A percentile compares a stretch with the other conserved stretches of the same genome.
These are phyloP conservation scores for Dinomys branickii DNA, from an alignment of 2,113 vertebrate genomes.

Conservation along the genomic window DNA sequence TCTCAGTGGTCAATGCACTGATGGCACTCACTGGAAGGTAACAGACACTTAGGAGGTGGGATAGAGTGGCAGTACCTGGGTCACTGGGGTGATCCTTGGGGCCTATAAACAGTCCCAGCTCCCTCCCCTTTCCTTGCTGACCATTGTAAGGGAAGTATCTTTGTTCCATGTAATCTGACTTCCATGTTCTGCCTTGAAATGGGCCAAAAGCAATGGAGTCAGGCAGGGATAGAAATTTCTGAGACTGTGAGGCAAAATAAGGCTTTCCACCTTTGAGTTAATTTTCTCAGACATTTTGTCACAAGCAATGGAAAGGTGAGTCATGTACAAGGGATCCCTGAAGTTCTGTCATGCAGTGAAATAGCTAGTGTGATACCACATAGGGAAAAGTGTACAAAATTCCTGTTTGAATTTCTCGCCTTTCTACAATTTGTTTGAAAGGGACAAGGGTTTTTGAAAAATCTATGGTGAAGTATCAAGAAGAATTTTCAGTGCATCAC, in stretches of 20 bases:
- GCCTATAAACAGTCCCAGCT: not conserved
- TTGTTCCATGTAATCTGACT: not conserved
- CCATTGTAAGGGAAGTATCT: not conserved
- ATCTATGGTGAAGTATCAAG: not conserved
- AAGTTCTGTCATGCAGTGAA: not conserved
- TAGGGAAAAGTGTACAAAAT: no score
- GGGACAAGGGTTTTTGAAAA: not conserved
- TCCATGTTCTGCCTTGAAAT: not conserved
- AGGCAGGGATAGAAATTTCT: not conserved
- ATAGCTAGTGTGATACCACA: not conserved
- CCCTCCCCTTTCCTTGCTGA: not conserved
- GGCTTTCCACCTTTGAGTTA: not conserved
- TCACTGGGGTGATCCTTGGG: not conserved
- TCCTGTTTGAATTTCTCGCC: not conserved
- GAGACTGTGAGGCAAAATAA: not conserved
- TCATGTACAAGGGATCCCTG: not conserved
- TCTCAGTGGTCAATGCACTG: not conserved
- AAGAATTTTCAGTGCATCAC: not conserved
- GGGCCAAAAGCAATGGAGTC: not conserved
- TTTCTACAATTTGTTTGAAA: conserved; percentile 17
- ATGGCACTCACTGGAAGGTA: not conserved
- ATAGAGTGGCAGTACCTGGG: not conserved
- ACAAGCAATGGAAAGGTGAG: not conserved
- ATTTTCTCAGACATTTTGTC: not conserved
- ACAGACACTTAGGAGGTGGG: not conserved